Conservation (phyloP, 2,888 invertebrate species). For the Ectemnius lituratus region DNA sequence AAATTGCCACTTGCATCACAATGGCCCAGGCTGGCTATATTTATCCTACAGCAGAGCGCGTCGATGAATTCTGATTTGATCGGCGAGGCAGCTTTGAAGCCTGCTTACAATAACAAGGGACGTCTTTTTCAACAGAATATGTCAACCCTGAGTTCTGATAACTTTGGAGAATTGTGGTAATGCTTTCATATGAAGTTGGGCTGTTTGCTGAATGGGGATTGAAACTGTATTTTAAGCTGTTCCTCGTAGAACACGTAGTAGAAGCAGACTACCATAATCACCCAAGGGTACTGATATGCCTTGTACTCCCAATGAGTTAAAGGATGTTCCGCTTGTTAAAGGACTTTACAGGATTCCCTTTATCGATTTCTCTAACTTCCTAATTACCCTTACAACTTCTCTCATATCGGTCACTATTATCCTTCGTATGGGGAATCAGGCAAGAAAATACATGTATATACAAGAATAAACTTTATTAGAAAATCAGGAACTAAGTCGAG, state of each 20-base stretch:
- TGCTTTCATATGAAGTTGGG: slow-evolving; percentile 28
- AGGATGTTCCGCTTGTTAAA: not conserved
- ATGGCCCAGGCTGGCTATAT: slow-evolving; percentile 13
- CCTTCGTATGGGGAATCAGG: too few relatives aligned
- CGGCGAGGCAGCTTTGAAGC: too few relatives aligned
- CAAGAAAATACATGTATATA: not conserved
- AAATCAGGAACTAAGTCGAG: not conserved
- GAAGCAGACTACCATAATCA: not conserved
- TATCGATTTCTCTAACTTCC: not conserved
- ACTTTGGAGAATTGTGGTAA: slow-evolving; percentile 46
- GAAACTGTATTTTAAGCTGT: not conserved
- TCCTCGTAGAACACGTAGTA: not conserved
- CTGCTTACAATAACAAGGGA: too few relatives aligned
- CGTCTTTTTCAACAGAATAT: not conserved
- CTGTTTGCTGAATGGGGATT: slow-evolving; percentile 17
- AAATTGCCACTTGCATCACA: slow-evolving; percentile 21
- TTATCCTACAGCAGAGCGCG: slow-evolving; percentile 5
- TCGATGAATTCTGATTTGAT: slow-evolving; percentile 16
- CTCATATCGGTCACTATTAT: too few relatives aligned
- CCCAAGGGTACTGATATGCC: not conserved
- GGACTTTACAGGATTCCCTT: not conserved
- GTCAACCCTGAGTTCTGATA: not conserved
- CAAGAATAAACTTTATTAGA: slow-evolving; percentile 4
- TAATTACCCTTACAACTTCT: not conserved
- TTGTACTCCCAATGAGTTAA: not conserved